phyloP scores from a whole-genome alignment of 2,888 invertebrate genomes.

The Hydropsyche betteni region DNA sequence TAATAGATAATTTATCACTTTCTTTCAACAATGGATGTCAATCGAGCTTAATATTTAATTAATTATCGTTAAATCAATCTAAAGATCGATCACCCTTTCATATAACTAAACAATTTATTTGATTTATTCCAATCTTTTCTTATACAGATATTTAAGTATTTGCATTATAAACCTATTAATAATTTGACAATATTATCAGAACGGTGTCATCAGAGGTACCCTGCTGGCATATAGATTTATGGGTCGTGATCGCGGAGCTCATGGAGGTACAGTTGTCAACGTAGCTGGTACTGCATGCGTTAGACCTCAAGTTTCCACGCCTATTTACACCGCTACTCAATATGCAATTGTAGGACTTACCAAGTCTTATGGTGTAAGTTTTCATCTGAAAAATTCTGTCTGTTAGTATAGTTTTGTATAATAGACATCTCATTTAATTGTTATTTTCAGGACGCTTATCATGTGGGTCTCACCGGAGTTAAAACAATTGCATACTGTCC shows the following conservation, averaged over 20 bases:
- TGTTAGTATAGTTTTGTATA: not conserved
- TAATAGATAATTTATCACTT: too few species aligned
- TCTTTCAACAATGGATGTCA: too few species aligned
- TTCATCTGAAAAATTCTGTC: not conserved
- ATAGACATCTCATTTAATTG: constrained; percentile 10
- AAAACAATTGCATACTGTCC: constrained; percentile 77
- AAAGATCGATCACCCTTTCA: not conserved
- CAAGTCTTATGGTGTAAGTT: constrained; percentile 74
- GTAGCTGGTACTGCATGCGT: constrained; percentile 77
- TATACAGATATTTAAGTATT: not conserved
- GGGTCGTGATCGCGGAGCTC: constrained; percentile 78
- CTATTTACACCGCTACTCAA: constrained; percentile 81
- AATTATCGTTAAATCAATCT: not conserved
- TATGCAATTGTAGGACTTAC: constrained; percentile 79
- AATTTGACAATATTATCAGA: constrained; percentile 61
- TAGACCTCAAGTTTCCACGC: constrained; percentile 75
- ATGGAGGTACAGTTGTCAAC: constrained; percentile 80
- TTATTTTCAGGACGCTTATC: constrained; percentile 72
- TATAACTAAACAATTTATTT: not conserved
- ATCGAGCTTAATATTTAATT: constrained; percentile 19
- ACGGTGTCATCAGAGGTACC: constrained; percentile 80
- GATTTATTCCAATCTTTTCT: not conserved
- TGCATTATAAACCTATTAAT: not conserved
- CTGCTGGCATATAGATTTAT: constrained; percentile 78
- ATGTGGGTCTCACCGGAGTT: constrained; percentile 76